Percentiles rank a stretch among this genome's conserved stretches.
These are phyloP conservation scores for Entomobrya multifasciata DNA, from an alignment of 2,888 invertebrate species.

Conservation along the genomic window DNA sequence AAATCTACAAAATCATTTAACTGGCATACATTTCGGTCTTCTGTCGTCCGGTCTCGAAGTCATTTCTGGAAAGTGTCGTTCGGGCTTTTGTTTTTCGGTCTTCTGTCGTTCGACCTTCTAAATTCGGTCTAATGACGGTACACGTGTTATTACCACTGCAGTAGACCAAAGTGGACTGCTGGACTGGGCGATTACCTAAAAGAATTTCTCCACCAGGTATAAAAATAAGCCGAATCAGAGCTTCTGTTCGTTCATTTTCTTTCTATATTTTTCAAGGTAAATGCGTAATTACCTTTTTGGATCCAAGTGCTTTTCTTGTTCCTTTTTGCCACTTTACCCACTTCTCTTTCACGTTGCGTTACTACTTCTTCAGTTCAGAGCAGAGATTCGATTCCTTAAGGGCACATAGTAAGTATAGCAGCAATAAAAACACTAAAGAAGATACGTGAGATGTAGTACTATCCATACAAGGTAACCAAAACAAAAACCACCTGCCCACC, in stretches of 20 bases:
- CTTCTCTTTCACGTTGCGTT: neutral
- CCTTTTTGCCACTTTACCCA: neutral
- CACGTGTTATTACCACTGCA: neutral
- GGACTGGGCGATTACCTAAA: neutral
- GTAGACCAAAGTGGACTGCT: neutral
- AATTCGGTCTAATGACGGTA: no score
- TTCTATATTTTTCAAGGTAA: neutral
- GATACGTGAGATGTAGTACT: neutral
- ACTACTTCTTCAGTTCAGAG: no score
- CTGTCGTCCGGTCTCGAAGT: no score
- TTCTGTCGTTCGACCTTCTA: no score
- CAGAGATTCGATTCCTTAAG: conserved; percentile 27
- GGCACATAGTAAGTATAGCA: conserved; percentile 10
- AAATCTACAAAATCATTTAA: no score
- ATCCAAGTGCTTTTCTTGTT: neutral
- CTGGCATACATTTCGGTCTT: no score
- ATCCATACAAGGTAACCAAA: conserved; percentile 1
- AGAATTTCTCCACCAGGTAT: neutral
- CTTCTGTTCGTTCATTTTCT: neutral
- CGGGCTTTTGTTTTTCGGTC: conserved; percentile 9
- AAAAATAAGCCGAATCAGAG: neutral
- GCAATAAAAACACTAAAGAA: conserved; percentile 45
- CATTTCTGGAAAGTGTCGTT: no score
- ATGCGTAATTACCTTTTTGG: conserved; percentile 19
- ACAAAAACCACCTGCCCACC: conserved; percentile 11